Percentiles rank a stretch among this genome's conserved stretches.
Evolutionary conservation across 2,797 vertebrate species (phyloP).

Genomic region (Thalassophryne amazonica): DNA sequence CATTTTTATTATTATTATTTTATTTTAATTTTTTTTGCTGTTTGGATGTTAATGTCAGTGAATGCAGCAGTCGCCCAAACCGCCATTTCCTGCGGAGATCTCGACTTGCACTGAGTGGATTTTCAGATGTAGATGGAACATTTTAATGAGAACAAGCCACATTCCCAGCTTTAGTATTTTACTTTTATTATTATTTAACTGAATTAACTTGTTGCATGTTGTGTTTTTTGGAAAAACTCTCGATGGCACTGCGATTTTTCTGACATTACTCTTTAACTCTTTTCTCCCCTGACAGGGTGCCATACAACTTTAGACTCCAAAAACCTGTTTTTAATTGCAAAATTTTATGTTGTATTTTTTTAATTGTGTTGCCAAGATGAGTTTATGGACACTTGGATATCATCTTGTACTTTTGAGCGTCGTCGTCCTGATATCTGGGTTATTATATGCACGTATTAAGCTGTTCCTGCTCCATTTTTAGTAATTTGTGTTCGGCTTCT

Average conservation of each 20-base stretch:
- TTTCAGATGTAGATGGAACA: conserved; percentile 15
- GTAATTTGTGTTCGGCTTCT: conserved; percentile 7
- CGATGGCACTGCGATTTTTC: conserved; percentile 7
- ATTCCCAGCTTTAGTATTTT: not conserved
- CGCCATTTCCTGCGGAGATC: not conserved
- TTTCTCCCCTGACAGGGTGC: conserved; percentile 32
- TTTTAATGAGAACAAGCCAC: not conserved
- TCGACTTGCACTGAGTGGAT: conserved; percentile 26
- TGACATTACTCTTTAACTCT: not conserved
- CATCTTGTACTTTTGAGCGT: not conserved
- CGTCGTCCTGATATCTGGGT: not conserved
- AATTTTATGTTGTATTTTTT: conserved; percentile 9
- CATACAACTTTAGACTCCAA: conserved; percentile 25
- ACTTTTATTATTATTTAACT: not conserved
- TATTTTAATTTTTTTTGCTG: too few species aligned
- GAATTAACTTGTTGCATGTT: conserved; percentile 8
- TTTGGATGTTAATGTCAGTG: conserved; percentile 1
- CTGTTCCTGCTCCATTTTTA: not conserved
- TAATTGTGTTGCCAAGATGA: conserved; percentile 5
- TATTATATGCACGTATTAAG: not conserved
- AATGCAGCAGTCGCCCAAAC: conserved; percentile 13
- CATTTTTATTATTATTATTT: conserved; percentile 13
- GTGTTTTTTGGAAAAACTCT: conserved; percentile 17
- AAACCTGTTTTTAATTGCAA: conserved; percentile 5
- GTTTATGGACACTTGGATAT: not conserved